Evolutionary conservation across 2,888 invertebrate genomes (phyloP).

Genomic region (Caenorhabditis macrosperma): DNA sequence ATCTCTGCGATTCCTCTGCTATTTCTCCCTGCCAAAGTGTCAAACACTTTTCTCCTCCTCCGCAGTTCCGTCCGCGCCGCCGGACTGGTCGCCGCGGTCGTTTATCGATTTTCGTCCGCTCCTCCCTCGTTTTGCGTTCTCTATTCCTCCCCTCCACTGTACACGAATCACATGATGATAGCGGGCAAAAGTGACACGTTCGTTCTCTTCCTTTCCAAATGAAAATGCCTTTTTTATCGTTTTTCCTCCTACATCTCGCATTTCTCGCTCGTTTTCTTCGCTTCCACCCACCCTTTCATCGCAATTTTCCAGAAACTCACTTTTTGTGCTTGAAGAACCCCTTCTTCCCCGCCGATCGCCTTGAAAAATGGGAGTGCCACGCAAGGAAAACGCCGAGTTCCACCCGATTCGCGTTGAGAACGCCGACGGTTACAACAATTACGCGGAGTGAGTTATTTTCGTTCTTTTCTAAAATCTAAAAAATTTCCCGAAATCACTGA

Average conservation of each 20-base stretch:
- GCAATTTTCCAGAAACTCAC: not conserved
- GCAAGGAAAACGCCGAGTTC: conserved; percentile 52
- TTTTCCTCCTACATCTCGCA: not conserved
- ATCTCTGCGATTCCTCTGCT: not conserved
- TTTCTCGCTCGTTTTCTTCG: no score
- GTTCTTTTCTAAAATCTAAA: conserved; percentile 14
- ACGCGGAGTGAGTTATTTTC: conserved; percentile 69
- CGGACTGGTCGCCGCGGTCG: not conserved
- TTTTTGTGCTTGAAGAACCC: conserved; percentile 10
- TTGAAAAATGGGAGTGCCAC: conserved; percentile 63
- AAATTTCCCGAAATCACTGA: conserved; percentile 11
- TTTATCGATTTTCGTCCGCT: conserved; percentile 29
- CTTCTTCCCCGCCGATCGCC: not conserved
- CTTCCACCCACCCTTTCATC: not conserved
- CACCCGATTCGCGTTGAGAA: conserved; percentile 72
- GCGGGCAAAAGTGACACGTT: not conserved
- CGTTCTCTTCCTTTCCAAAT: no score
- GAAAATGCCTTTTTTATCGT: not conserved
- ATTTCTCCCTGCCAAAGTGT: conserved; percentile 4
- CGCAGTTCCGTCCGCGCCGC: not conserved
- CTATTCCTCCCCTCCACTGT: not conserved
- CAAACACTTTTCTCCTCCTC: not conserved
- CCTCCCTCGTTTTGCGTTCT: not conserved
- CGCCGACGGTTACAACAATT: conserved; percentile 61
- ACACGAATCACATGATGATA: not conserved